These are phyloP conservation scores for Pleuronectes platessa DNA, from an alignment of 2,113 vertebrate genomes.

Conservation along the genomic window DNA sequence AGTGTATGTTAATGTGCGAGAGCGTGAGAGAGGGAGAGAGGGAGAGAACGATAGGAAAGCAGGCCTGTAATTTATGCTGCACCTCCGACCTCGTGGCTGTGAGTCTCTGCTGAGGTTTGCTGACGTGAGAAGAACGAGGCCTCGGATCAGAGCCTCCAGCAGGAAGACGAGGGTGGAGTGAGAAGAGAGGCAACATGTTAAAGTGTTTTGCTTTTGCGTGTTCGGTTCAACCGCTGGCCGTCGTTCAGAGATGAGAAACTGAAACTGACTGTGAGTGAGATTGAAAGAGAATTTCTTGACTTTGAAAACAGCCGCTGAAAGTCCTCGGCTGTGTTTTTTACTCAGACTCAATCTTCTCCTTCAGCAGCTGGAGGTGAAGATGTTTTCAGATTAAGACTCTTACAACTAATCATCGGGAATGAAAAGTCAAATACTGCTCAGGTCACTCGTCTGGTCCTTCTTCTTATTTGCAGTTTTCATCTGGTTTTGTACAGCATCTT, in stretches of 20 bases:
- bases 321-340: background rate
- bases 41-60: constrained; percentile 50
- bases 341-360: background rate
- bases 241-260: background rate
- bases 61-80: constrained; percentile 64
- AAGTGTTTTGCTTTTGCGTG: constrained; percentile 38
- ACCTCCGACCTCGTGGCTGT: constrained; percentile 61
- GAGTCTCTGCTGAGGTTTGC: constrained; percentile 66
- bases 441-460: too few species aligned
- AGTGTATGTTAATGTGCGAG: constrained; percentile 46
- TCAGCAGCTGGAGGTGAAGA: background rate
- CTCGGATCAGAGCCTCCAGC: constrained; percentile 39
- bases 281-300: background rate
- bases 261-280: background rate
- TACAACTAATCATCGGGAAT: too few species aligned
- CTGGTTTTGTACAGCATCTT: too few species aligned
- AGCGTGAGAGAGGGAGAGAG: constrained; percentile 33
- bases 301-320: background rate
- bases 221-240: constrained; percentile 21
- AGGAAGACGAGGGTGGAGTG: constrained; percentile 29
- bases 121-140: constrained; percentile 50
- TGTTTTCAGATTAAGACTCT: background rate
- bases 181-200: constrained; percentile 13
- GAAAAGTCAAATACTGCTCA: too few species aligned
- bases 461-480: too few species aligned